phyloP scores from a whole-genome alignment of 1,140 invertebrate species.

The Ganaspis sp. region DNA sequence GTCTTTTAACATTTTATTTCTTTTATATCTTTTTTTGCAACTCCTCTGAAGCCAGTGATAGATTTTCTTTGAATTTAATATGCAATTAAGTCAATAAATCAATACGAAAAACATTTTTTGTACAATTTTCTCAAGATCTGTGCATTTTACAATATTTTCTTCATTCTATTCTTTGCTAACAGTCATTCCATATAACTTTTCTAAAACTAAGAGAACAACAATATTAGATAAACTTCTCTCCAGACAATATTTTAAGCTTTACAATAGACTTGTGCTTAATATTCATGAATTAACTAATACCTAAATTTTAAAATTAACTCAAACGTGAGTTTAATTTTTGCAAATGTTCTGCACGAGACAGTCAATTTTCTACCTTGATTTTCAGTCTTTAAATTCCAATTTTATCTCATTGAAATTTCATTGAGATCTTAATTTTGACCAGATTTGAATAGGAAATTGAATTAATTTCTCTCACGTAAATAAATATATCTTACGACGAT shows the following conservation, averaged over 20 bases:
- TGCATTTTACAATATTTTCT: slow-evolving; percentile 59
- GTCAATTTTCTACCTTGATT: neutral
- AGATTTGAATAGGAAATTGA: too few relatives aligned
- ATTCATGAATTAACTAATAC: neutral
- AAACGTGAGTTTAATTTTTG: neutral
- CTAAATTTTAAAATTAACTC: neutral
- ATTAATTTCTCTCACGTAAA: too few relatives aligned
- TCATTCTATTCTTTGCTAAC: slow-evolving; percentile 53
- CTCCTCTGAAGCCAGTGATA: slow-evolving; percentile 31
- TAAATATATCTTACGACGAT: too few relatives aligned
- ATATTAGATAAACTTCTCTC: neutral
- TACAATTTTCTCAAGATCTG: slow-evolving; percentile 52
- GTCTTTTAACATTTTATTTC: slow-evolving; percentile 59
- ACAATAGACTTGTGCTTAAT: neutral
- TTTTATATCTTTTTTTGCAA: slow-evolving; percentile 48
- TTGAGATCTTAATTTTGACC: too few relatives aligned
- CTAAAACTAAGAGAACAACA: slow-evolving; percentile 8
- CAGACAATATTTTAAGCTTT: neutral
- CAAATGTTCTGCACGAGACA: neutral
- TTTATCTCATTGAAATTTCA: too few relatives aligned
- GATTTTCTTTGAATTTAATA: neutral
- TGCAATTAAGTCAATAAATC: slow-evolving; percentile 17
- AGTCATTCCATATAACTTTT: slow-evolving; percentile 51
- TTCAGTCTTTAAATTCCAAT: neutral
- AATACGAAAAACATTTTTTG: slow-evolving; percentile 43